phyloP scores from a whole-genome alignment of 2,797 vertebrate species.

The Lerista edwardsae region DNA sequence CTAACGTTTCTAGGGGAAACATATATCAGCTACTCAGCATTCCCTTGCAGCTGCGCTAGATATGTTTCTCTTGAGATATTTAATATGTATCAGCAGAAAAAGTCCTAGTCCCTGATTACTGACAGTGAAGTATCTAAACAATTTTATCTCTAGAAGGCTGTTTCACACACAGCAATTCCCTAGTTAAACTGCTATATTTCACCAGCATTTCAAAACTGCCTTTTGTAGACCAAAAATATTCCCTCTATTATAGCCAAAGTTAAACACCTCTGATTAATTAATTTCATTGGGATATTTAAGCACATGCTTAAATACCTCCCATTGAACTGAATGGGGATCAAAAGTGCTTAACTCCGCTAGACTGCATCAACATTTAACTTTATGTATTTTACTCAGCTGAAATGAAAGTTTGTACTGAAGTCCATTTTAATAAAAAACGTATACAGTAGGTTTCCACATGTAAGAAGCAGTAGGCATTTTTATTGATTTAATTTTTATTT shows the following conservation, averaged over 20 bases:
- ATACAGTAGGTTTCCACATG: background rate
- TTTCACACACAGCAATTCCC: background rate
- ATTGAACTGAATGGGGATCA: background rate
- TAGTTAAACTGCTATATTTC: background rate
- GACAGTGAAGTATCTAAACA: slow-evolving; percentile 11
- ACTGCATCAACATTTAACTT: background rate
- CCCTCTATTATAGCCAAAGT: background rate
- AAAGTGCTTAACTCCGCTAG: background rate
- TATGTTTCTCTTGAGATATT: slow-evolving; percentile 17
- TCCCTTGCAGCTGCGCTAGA: background rate
- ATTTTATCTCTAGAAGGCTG: slow-evolving; percentile 11
- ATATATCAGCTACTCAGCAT: slow-evolving; percentile 1
- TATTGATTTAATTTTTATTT: no score
- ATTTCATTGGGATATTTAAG: background rate
- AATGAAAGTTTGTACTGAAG: background rate
- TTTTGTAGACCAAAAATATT: background rate
- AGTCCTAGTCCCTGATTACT: background rate
- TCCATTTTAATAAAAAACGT: background rate
- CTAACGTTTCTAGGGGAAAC: background rate
- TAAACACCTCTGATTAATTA: background rate
- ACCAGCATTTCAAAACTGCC: background rate
- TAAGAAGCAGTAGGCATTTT: background rate
- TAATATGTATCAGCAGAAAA: slow-evolving; percentile 15
- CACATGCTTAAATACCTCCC: background rate
- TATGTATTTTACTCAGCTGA: background rate